A percentile compares a stretch with the other conserved stretches of the same genome.
Conservation (phyloP, 2,113 vertebrate genomes). For the Dasyprocta punctata region DNA sequence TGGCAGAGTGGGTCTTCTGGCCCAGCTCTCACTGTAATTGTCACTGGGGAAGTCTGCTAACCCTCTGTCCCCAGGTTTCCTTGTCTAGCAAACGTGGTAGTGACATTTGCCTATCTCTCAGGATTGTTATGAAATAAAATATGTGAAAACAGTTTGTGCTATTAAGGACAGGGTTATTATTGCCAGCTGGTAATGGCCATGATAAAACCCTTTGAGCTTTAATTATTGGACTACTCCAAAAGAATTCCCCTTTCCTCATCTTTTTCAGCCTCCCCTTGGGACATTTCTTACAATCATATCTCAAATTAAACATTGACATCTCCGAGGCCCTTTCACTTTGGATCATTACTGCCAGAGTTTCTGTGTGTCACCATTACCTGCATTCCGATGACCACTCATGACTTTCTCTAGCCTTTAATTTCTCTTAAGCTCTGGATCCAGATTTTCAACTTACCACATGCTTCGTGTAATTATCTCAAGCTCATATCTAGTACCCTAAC, state of each 20-base stretch:
- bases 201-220: background rate
- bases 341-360: background rate
- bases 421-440: background rate
- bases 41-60: too few species aligned
- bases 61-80: background rate
- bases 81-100: background rate
- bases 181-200: background rate
- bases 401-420: background rate
- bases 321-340: background rate
- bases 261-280: background rate
- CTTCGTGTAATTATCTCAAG: background rate
- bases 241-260: background rate
- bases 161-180: background rate
- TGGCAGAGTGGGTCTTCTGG: background rate
- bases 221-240: background rate
- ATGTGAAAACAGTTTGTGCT: background rate
- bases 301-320: background rate
- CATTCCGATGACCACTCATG: accelerated
- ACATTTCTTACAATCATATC: background rate
- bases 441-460: background rate
- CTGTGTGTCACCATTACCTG: background rate
- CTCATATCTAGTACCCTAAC: background rate
- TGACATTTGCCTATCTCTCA: background rate
- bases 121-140: background rate
- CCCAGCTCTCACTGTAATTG: background rate